Base-by-base conservation (phyloP, 2,888 invertebrate species). In the Parasteatoda lunata region DNA sequence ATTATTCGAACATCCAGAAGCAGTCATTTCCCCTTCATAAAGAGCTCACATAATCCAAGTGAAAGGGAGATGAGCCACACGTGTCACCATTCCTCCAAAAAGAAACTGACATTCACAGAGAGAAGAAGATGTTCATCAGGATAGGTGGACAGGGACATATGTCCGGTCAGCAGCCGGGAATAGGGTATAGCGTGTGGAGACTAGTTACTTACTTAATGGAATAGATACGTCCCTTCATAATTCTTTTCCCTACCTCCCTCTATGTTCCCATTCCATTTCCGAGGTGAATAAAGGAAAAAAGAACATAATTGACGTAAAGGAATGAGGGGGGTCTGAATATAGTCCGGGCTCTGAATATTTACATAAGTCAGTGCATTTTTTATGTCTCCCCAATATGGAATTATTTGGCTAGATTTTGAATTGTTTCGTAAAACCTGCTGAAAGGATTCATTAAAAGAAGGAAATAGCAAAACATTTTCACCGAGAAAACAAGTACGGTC, bases 171-270 rank as follows among this genome's bases (percentile, higher is more conserved):
- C n/a, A 15, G 66, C 49, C 47, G 77, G 76, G 70, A 70, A 83
- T 49, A 11, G 82, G 70, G 64, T 70, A 83, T 83, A 76, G 77
- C 82, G 82, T 83, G 82, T 77, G 76, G 82, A 64, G 76, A 9
- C 59, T 59, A 59, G 11, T 59, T 59, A 59, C 59, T 77, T 66
- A 80, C 82, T 83, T 83, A 83, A 83, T 70, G 82, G 76, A 77
- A 83, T 77, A 65, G 66, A 48, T 15, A 78, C 13, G 54, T 52
- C 77, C 70, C 45, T 47, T 59, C 45, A 59, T 30, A 9, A 49
- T 30, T 51, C 69, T 51, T 45, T 65, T 11, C 73, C 59, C 48
- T 9, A 30, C 47, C 59, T 47, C 4, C 68, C 75, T 11, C 59
- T 48, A n/a, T 51, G 51, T 30, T 64, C 72, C 80, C 73, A 73